These are phyloP conservation scores for Mus minutoides DNA, from an alignment of 2,797 vertebrate species.

Conservation along the genomic window DNA sequence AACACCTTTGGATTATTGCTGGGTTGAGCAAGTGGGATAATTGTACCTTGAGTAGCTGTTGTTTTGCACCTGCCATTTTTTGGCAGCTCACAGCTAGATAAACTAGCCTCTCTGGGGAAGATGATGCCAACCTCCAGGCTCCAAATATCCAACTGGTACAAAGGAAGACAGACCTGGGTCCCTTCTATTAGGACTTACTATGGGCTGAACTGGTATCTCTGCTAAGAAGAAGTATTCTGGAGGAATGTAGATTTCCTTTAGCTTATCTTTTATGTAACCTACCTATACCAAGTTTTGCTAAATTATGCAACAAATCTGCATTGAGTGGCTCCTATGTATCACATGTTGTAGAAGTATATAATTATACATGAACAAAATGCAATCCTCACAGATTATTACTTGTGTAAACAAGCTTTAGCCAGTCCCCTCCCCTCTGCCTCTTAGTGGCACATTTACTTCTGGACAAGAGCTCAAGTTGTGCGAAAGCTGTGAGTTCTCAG, in stretches of 20 bases:
- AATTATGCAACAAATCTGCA: not conserved
- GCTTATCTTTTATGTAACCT: not conserved
- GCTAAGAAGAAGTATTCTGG: not conserved
- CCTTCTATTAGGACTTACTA: not conserved
- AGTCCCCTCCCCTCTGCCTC: not conserved
- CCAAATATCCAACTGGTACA: not conserved
- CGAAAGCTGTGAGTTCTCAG: not conserved
- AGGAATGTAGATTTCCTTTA: not conserved
- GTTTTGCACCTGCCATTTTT: not conserved
- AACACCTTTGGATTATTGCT: not conserved
- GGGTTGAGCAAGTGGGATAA: not conserved
- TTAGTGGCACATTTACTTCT: conserved; percentile 32
- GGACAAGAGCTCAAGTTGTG: not conserved
- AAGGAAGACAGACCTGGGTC: too few relatives aligned
- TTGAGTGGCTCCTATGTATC: not conserved
- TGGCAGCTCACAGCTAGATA: not conserved
- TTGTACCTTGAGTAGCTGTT: not conserved
- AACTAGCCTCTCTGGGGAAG: not conserved
- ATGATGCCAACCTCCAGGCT: not conserved
- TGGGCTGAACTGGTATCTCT: not conserved
- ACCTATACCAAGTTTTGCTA: conserved; percentile 2
- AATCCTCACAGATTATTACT: not conserved
- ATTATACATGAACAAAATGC: not conserved
- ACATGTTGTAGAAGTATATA: not conserved
- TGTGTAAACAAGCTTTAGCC: not conserved